Evolutionary conservation across 2,797 vertebrate genomes (phyloP), one percentile per base, ranked within the genome.

Genomic region (Malurus splendens): DNA sequence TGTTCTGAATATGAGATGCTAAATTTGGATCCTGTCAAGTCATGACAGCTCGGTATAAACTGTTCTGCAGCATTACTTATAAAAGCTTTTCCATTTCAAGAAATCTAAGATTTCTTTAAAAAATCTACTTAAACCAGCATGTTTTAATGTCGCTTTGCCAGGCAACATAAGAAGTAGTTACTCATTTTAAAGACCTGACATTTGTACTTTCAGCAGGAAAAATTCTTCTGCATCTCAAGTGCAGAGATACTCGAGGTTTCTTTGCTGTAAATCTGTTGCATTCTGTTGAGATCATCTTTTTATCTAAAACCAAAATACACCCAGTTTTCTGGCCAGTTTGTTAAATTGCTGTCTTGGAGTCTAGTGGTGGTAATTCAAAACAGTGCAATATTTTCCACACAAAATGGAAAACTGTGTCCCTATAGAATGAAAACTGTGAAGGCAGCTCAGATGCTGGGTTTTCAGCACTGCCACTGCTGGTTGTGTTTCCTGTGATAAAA

Each of bases 11-110:
- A 61, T 91, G 71, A 45, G 75, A 93, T 94, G 75, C 94, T 95
- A 94, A 96, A 96, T 96, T 93, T 87, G 87, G 74, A 93, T 94
- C 88, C 90, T 96, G 93, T 97, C 94, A 95, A 93, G 86, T 94
- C 89, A 80, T 93, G 96, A 96, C 94, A 96, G 91, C 90, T 96
- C 90, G 86, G 94, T 87, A 90, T 93, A 96, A 96, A 90, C 61
- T 76, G 80, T 90, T 94, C 92, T 91, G 61, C 48, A 66, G 44
- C 74, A 90, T 93, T 93, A 93, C 82, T 93, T 93, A 39, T 88
- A 93, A 96, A 97, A 96, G 90, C 90, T 95, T 96, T 96, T 95
- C 84, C 83, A 41, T 92, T 96, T 78, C 68, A 94, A 95, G 67
- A 85, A 93, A 92, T 93, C 62, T 91, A 68, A 78, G 88, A 81